Evolutionary conservation across 2,888 invertebrate genomes (phyloP), one percentile per base, ranked within the genome.

Genomic region (Geophilus truncorum): DNA sequence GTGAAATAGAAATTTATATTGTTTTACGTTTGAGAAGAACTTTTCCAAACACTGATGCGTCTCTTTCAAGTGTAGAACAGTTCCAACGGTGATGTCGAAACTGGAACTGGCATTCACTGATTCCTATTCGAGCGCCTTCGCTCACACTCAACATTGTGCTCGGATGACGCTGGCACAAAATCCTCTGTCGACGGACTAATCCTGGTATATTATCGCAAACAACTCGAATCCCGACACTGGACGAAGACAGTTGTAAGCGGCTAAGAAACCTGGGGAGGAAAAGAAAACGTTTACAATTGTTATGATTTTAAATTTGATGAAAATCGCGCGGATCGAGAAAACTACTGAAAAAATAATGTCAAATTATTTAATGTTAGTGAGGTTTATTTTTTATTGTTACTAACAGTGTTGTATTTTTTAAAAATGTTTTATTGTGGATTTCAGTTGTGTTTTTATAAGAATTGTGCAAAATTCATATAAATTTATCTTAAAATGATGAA

Each of bases 141-240:
- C 86, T 85, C 30, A 88, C 84, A 80, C 85, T 85, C 75, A 86
- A 82, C 86, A 88, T 87, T 45, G 87, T 85, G 82, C 87, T 86
- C 21, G 87, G 87, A 78, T 87, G 84, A 81, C 85, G 86, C 80
- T 86, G 85, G 83, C 88, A 88, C 82, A 88, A 83, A 23, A 85
- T 84, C 51, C 86, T 83, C 84, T 88, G 88, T 77, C 85, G 84
- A 2, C 86, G 85, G 6, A 86, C 85, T 77, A 88, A 83, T 5
- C 87, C 88, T 5, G 88, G 87, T 79, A 88, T 86, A 83, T 86
- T 87, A 83, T 87, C 86, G 84, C 88, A 88, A 79, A 87, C 84
- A 9, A 83, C 70, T 23, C 83, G 79, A 6, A 81, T 80, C 84
- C 86, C 85, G 5, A 86, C 85, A 77, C 85, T 84, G 45, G 86